phyloP scores from a whole-genome alignment of 2,113 vertebrate species.

The Datnioides undecimradiatus region DNA sequence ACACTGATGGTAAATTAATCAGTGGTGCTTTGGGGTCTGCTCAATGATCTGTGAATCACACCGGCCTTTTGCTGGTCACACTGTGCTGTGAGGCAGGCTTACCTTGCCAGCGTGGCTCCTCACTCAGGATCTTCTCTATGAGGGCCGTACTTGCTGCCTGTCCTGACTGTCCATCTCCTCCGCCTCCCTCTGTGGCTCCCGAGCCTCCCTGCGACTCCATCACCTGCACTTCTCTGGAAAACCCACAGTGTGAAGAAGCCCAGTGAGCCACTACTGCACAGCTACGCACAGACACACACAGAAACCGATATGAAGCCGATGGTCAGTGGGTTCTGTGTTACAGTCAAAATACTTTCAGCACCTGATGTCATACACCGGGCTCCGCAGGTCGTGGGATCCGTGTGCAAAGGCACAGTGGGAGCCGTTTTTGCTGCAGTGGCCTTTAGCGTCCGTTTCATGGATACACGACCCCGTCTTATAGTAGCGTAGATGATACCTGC shows the following conservation, averaged over 20 bases:
- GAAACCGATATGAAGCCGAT: background rate
- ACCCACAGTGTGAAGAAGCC: background rate
- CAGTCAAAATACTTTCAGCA: slow-evolving; percentile 51
- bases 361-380: slow-evolving; percentile 96
- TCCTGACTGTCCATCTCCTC: slow-evolving; percentile 92
- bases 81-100: background rate
- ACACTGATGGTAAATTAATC: too few relatives aligned
- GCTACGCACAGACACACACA: background rate
- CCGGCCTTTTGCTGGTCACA: too few relatives aligned
- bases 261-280: background rate
- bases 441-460: slow-evolving; percentile 97
- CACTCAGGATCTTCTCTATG: slow-evolving; percentile 96
- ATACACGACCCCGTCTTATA: slow-evolving; percentile 99
- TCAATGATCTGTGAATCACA: too few relatives aligned
- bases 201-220: slow-evolving; percentile 94
- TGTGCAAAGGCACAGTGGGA: slow-evolving; percentile 98
- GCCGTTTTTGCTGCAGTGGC: slow-evolving; percentile 97
- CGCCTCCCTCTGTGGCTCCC: slow-evolving; percentile 87
- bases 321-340: too few relatives aligned
- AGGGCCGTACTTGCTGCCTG: slow-evolving; percentile 96
- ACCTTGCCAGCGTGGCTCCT: slow-evolving; percentile 98
- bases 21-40: too few relatives aligned
- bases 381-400: slow-evolving; percentile 96
- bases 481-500: slow-evolving; percentile 96
- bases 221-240: slow-evolving; percentile 92